phyloP scores from a whole-genome alignment of 2,113 vertebrate genomes.

The Datnioides undecimradiatus region DNA sequence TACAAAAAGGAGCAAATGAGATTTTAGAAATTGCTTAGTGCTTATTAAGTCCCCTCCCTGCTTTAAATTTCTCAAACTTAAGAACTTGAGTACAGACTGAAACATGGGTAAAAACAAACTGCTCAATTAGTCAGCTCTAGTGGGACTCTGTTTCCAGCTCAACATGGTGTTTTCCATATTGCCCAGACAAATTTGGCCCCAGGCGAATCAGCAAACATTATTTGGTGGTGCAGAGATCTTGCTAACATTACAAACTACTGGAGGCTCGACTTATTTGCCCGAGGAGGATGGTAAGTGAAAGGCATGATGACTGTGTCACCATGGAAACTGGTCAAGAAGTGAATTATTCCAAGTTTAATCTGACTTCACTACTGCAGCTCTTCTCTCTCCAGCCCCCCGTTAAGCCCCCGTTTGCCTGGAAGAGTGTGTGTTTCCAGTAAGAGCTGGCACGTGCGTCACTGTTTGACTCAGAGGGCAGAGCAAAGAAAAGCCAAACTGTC shows the following conservation, averaged over 20 bases:
- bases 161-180: constrained; percentile 57
- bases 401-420: constrained; percentile 41
- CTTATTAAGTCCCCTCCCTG: constrained; percentile 8
- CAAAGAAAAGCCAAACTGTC: constrained; percentile 44
- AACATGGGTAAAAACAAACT: constrained; percentile 53
- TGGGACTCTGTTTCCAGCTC: constrained; percentile 49
- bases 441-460: constrained; percentile 45
- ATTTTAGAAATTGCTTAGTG: constrained; percentile 21
- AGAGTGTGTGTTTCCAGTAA: constrained; percentile 62
- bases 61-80: constrained; percentile 25
- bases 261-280: constrained; percentile 51
- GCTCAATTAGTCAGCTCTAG: constrained; percentile 42
- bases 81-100: constrained; percentile 19
- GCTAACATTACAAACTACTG: constrained; percentile 54
- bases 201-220: constrained; percentile 59
- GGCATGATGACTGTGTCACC: constrained; percentile 57
- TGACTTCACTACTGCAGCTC: constrained; percentile 43
- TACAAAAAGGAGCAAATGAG: constrained; percentile 15
- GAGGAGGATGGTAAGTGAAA: constrained; percentile 47
- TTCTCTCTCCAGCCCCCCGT: constrained; percentile 5
- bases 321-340: constrained; percentile 69
- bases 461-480: constrained; percentile 49
- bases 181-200: constrained; percentile 63
- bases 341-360: constrained; percentile 58
- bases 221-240: constrained; percentile 45